Evolutionary conservation across 2,797 vertebrate species (phyloP).

Genomic region (Tolypeutes matacus): DNA sequence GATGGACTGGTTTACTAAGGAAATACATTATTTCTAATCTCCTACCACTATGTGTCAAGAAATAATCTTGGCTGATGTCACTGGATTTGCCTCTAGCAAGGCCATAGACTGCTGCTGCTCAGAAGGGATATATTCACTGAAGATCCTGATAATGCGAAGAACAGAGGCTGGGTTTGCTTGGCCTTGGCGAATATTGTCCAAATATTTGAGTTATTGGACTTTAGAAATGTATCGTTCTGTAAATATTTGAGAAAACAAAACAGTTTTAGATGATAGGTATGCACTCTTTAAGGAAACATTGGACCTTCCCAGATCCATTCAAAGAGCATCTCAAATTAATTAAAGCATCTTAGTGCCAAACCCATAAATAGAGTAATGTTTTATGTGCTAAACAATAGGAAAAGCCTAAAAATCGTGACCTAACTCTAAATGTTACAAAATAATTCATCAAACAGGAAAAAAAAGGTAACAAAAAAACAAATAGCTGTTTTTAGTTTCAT

Average conservation of each 20-base stretch:
- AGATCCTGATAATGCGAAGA: conserved; percentile 50
- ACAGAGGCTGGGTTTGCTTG: neutral
- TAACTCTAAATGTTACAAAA: neutral
- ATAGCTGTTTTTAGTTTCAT: neutral
- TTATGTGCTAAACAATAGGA: neutral
- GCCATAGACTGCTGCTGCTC: conserved; percentile 36
- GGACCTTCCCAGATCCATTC: neutral
- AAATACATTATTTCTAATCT: conserved; percentile 60
- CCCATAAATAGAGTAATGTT: neutral
- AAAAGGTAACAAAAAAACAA: neutral
- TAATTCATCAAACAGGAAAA: conserved; percentile 18
- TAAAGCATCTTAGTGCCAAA: conserved; percentile 15
- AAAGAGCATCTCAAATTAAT: conserved; percentile 14
- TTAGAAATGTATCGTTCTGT: conserved; percentile 21
- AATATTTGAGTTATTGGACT: conserved; percentile 56
- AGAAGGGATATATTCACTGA: conserved; percentile 30
- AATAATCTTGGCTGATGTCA: conserved; percentile 60
- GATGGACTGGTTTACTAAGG: neutral
- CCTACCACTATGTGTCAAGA: conserved; percentile 33
- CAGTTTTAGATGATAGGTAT: neutral
- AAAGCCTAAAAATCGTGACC: neutral
- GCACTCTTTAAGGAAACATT: neutral
- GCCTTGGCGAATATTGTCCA: conserved; percentile 20
- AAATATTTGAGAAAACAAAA: conserved; percentile 57
- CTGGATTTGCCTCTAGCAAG: conserved; percentile 47